Base-by-base conservation (phyloP, 2,888 invertebrate species). In the Lasioglossum zephyrum region DNA sequence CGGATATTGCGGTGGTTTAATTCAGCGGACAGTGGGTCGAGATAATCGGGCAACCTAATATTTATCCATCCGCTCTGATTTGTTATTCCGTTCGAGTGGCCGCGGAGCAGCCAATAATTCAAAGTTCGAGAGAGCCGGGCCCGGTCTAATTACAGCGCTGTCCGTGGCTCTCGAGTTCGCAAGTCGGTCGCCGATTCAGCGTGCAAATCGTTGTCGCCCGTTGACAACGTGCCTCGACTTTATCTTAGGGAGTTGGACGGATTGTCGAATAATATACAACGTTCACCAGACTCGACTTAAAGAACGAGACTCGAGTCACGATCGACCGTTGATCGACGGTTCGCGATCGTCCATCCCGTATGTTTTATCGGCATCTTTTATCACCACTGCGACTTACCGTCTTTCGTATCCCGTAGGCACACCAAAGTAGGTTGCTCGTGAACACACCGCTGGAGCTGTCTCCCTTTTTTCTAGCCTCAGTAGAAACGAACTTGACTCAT, bases 341-440 rank as follows among this genome's bases (percentile, higher is more conserved):
- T n/a, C 11, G 77, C 79, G 57, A 69, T 72, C 84, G 83, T 84
- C 86, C 89, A 22, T 89, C 89, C 88, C 89, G 89, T 90, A 91
- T 92, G 83, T 89, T 84, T 91, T 90, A 91, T 76, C 85, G 91
- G 85, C 90, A 89, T 91, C 36, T 66, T 88, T 81, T 87, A 83
- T 84, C 88, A 88, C 82, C 85, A 89, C 84, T 81, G 86, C 91
- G 88, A 88, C 83, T 91, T 91, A 88, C 69, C 82, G 79, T 88
- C 47, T 88, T 92, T 92, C 92, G 91, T 89, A 93, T 93, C 93
- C 93, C 90, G 94, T 95, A 95, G 94, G 93, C 94, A 94, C 94
- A 94, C 93, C 93, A 94, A 93, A 93, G 94, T 95, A 95, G 94
- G 95, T 95, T 94, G 95, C 94, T 95, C 94, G 94, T 94, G 93